Conservation (phyloP, 2,888 invertebrate species). For the Platerodrilus igneus region DNA sequence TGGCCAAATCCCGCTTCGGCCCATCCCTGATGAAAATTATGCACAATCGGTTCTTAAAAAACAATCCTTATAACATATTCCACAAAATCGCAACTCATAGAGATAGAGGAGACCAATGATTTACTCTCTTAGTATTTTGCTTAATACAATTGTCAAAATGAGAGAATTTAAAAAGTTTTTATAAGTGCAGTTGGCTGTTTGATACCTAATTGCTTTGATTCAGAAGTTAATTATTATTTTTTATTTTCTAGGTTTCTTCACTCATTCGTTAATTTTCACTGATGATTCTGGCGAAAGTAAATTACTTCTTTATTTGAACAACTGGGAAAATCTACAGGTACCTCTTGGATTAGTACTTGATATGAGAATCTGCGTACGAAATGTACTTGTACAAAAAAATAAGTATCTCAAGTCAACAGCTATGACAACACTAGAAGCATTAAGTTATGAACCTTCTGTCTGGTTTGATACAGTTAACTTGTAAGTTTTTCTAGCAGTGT, state of each 20-base stretch:
- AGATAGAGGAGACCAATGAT: too few species aligned
- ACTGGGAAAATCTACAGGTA: slow-evolving; percentile 27
- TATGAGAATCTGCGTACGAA: slow-evolving; percentile 25
- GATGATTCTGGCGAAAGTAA: slow-evolving; percentile 11
- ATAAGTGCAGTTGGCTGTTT: too few species aligned
- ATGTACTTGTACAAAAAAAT: slow-evolving; percentile 26
- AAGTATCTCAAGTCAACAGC: slow-evolving; percentile 27
- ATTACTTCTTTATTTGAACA: slow-evolving; percentile 26
- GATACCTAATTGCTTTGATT: too few species aligned
- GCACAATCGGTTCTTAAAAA: too few species aligned
- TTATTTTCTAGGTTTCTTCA: slow-evolving; percentile 12
- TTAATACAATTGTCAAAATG: too few species aligned
- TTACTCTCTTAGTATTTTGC: too few species aligned
- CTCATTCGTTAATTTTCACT: slow-evolving; percentile 11
- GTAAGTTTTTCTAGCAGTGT: too few species aligned
- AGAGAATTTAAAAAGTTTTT: too few species aligned
- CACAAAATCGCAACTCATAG: too few species aligned
- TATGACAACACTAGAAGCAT: slow-evolving; percentile 28
- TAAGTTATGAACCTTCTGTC: slow-evolving; percentile 25
- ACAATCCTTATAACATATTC: too few species aligned
- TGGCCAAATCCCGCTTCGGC: too few species aligned
- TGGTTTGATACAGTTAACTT: slow-evolving; percentile 28
- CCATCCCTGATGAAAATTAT: too few species aligned
- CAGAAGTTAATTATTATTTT: neutral
- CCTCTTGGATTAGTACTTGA: slow-evolving; percentile 29